Percentiles rank a stretch among this genome's conserved stretches.
Evolutionary conservation across 2,888 invertebrate species (phyloP).

Genomic region (Ornithoptera alexandrae): DNA sequence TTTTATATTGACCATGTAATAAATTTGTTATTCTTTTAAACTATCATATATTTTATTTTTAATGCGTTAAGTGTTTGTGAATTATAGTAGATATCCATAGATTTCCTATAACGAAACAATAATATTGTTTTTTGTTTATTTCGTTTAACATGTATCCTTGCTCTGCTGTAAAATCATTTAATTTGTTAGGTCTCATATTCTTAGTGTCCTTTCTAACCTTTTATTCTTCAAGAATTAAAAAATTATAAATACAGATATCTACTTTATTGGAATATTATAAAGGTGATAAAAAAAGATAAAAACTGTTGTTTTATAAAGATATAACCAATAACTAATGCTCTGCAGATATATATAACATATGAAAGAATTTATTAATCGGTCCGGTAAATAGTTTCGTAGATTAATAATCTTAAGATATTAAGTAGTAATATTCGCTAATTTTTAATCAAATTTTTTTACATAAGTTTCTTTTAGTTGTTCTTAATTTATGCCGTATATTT

Average conservation of each 20-base stretch:
- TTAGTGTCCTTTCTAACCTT: background rate
- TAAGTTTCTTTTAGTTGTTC: background rate
- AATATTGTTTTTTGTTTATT: too few species aligned
- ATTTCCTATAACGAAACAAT: too few species aligned
- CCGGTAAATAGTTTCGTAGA: background rate
- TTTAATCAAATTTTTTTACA: background rate
- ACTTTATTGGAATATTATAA: background rate
- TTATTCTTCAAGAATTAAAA: background rate
- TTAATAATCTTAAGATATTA: background rate
- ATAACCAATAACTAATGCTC: background rate
- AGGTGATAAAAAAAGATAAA: background rate
- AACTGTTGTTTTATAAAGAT: background rate
- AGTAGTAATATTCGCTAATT: background rate
- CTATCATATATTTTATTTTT: background rate
- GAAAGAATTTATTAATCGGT: too few species aligned
- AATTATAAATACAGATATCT: background rate
- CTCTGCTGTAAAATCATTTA: background rate
- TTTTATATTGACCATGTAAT: constrained; percentile 16
- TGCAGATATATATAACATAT: too few species aligned
- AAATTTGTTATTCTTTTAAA: background rate
- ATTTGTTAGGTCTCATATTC: background rate
- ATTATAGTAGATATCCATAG: background rate
- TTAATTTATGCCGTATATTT: background rate
- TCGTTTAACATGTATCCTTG: too few species aligned
- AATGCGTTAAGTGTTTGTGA: background rate